Base-by-base conservation (phyloP, 2,113 vertebrate species). In the Xyliphius kryptos region DNA sequence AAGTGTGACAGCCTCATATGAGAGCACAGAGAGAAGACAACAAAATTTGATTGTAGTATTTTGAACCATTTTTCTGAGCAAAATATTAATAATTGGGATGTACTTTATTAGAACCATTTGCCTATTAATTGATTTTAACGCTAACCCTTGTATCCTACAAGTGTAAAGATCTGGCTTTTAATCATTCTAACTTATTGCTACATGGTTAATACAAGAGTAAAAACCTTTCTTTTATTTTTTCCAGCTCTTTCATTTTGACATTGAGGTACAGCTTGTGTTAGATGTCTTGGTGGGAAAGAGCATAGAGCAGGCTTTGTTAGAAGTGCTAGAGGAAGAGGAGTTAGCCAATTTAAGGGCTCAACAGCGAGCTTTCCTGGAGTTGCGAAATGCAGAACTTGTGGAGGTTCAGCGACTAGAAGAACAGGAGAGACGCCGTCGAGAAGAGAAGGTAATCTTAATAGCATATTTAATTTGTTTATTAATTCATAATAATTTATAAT, bases 271-370 rank as follows among this genome's bases (percentile, higher is more conserved):
- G 68, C 91, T 92, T 0, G 61, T 97, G 44, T 68, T 99, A 77
- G 89, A 97, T 80, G 89, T 97, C 9, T 70, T 99, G 81, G 75
- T 96, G 73, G 95, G 94, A 0, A 99, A 97, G 76, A 92, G 85
- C 0, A 80, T 97, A 8, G 95, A 98, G 67, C 94, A 96, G 80
- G 80, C 94, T 13, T 83, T 97, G 60, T 76, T 92, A 76, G 96
- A 99, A 76, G 92, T 97, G 43, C 89, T 90, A 90, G 94, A 97
- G 68, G 95, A 99, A 71, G 94, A 97, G 49, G 96, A 99, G 80
- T 70, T 99, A 76, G 88, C 88, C 36, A 76, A 61, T 20, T 79
- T 98, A 54, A 74, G 54, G 67, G 80, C 83, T 15, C 87, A 75
- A 48, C 92, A 92, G 75, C 60, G 63, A 0, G 81, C 72, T 0